phyloP scores from a whole-genome alignment of 2,113 vertebrate species.

The Cromileptes altivelis region DNA sequence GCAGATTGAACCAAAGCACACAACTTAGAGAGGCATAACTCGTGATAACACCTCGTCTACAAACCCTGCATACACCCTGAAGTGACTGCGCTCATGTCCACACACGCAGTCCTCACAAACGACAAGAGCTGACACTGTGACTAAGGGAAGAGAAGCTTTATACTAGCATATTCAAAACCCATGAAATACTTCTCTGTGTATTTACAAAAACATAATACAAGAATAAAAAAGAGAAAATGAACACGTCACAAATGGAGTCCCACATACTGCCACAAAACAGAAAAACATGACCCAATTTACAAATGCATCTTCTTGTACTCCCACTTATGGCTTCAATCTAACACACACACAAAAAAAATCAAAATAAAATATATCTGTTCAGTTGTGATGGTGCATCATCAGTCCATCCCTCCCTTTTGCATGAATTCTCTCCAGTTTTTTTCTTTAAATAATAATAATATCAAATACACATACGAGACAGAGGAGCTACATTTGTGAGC shows the following conservation, averaged over 20 bases:
- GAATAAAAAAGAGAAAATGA: constrained; percentile 82
- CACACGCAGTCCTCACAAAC: constrained; percentile 10
- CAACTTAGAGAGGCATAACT: not conserved
- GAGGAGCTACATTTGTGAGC: constrained; percentile 81
- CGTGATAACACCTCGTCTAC: not conserved
- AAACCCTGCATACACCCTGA: not conserved
- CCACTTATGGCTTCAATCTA: constrained; percentile 81
- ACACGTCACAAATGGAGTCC: constrained; percentile 85
- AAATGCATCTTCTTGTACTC: constrained; percentile 82
- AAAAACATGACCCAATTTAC: constrained; percentile 82
- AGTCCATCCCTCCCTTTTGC: constrained; percentile 58
- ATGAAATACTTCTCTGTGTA: constrained; percentile 84
- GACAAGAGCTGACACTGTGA: constrained; percentile 41
- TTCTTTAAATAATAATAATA: constrained; percentile 81
- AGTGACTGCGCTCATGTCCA: not conserved
- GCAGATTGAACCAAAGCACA: not conserved
- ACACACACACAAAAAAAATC: constrained; percentile 63
- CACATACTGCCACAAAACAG: constrained; percentile 73
- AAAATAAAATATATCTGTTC: constrained; percentile 63
- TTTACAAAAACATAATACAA: constrained; percentile 86
- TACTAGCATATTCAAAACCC: constrained; percentile 84
- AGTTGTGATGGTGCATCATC: constrained; percentile 55
- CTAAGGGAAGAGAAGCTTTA: constrained; percentile 84
- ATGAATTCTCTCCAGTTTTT: constrained; percentile 51
- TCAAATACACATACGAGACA: constrained; percentile 83